Percentiles rank a stretch among this genome's conserved stretches.
These are phyloP conservation scores for Xenopus laevis DNA, from an alignment of 2,113 vertebrate genomes.

Conservation along the genomic window DNA sequence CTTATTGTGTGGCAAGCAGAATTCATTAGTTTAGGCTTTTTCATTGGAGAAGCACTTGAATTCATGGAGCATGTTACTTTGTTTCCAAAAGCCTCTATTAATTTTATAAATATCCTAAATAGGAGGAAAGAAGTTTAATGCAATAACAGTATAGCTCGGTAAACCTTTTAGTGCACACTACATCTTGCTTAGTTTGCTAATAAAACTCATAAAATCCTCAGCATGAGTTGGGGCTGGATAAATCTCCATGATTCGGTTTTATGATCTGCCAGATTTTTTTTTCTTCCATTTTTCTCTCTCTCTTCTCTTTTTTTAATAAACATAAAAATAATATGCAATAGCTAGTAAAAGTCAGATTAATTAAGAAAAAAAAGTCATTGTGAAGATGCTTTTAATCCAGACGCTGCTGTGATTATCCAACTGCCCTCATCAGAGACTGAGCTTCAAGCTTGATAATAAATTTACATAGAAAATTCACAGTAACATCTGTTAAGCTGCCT, in stretches of 20 bases:
- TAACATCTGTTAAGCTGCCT: conserved; percentile 32
- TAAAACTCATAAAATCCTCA: conserved; percentile 53
- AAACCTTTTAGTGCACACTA: conserved; percentile 54
- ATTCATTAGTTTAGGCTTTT: conserved; percentile 19
- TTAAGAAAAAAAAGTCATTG: conserved; percentile 47
- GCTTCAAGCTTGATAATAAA: conserved; percentile 40
- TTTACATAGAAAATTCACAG: conserved; percentile 42
- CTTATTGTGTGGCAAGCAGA: conserved; percentile 12
- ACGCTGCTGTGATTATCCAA: conserved; percentile 20
- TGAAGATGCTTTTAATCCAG: conserved; percentile 36
- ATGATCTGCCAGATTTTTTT: conserved; percentile 35
- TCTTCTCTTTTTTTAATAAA: conserved; percentile 39
- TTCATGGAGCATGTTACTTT: conserved; percentile 32
- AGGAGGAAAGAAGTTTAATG: conserved; percentile 48
- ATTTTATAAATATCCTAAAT: conserved; percentile 39
- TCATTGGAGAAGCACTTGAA: conserved; percentile 7
- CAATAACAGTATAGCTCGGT: conserved; percentile 39
- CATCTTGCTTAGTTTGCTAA: conserved; percentile 57
- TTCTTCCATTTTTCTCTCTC: conserved; percentile 13
- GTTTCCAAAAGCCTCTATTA: conserved; percentile 41
- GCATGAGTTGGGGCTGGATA: conserved; percentile 50
- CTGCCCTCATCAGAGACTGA: conserved; percentile 37
- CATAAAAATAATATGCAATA: conserved; percentile 50
- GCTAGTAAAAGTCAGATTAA: conserved; percentile 52
- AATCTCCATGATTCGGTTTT: conserved; percentile 52